Evolutionary conservation across 30 jellyfish, hydroid and myxozoan species (phyloP).

Genomic region (Hydractinia echinata): DNA sequence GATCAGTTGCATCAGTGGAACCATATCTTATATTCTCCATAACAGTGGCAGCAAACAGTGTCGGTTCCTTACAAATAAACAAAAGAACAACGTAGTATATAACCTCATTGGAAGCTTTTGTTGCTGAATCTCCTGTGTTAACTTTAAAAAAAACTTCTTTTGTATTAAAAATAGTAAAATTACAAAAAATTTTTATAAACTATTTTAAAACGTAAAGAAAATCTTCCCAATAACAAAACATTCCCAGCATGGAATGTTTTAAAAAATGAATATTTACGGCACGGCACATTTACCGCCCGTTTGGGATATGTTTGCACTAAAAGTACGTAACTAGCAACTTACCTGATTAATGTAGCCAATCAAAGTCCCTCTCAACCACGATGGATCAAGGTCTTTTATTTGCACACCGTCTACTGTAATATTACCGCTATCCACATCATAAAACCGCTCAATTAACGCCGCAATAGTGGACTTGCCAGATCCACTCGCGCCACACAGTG

Average conservation of each 20-base stretch:
- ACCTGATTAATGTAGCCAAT: conserved; percentile 95
- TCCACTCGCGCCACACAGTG: conserved; percentile 96
- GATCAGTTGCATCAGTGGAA: conserved; percentile 87
- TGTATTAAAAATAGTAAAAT: no score
- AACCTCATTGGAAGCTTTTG: no score
- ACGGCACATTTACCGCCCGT: no score
- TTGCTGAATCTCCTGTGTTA: no score
- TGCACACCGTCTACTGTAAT: conserved; percentile 69
- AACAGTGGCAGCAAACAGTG: conserved; percentile 85
- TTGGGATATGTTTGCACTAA: no score
- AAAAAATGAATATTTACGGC: no score
- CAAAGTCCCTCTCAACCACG: conserved; percentile 90
- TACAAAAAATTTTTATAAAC: no score
- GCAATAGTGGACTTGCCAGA: conserved; percentile 97
- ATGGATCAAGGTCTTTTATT: conserved; percentile 52
- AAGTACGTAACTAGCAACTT: neutral
- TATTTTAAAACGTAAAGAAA: no score
- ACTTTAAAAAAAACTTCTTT: no score
- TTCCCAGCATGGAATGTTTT: no score
- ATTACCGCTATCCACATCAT: conserved; percentile 69
- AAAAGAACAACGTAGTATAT: neutral
- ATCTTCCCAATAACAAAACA: no score
- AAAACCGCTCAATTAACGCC: conserved; percentile 78
- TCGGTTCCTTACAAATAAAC: conserved; percentile 71
- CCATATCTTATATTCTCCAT: conserved; percentile 93